Base-by-base conservation (phyloP, 2,797 vertebrate genomes). In the Mastacembelus armatus region DNA sequence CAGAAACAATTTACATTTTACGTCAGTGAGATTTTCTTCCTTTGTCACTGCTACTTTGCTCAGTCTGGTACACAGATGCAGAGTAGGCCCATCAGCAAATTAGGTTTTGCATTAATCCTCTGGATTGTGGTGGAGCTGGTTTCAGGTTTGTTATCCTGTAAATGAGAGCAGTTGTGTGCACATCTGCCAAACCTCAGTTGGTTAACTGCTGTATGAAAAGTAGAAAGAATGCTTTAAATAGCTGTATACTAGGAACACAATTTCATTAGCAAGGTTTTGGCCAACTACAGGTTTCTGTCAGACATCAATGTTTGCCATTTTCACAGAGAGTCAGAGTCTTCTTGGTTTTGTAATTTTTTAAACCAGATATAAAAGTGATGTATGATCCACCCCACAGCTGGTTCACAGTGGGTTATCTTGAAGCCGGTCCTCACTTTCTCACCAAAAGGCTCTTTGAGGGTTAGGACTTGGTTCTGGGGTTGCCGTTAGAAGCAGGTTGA, bases 341-440 rank as follows among this genome's bases (percentile, higher is more conserved):
- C 43, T 49, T 57, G 49, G 51, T 49, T 36, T 30, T 22, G 24
- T 11, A 14, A 32, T 43, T 38, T 51, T 26, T 47, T 29, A 45
- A 54, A 39, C 15, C 49, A 47, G 33, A 61, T 66, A 19, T 55
- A 42, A 62, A 48, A 70, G 35, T 55, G 67, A 70, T 62, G 16
- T 27, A 19, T 40, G 67, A 62, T 18, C 58, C 43, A n/a, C 4
- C 21, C n/a, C 32, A 60, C 49, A 26, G 66, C 45, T 61, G 57
- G 45, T 52, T 14, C 5, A 47, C 8, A 55, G 43, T 0, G 6
- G 57, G 59, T 57, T 65, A 72, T 72, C 54, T 72, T 47, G n/a
- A n/a, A n/a, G n/a, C n/a, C n/a, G n/a, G n/a, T n/a, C n/a, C n/a
- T n/a, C n/a, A n/a, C n/a, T n/a, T n/a, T n/a, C n/a, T n/a, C n/a